These are phyloP conservation scores for Sycophaga agraensis DNA, from an alignment of 1,140 invertebrate genomes.

Conservation along the genomic window DNA sequence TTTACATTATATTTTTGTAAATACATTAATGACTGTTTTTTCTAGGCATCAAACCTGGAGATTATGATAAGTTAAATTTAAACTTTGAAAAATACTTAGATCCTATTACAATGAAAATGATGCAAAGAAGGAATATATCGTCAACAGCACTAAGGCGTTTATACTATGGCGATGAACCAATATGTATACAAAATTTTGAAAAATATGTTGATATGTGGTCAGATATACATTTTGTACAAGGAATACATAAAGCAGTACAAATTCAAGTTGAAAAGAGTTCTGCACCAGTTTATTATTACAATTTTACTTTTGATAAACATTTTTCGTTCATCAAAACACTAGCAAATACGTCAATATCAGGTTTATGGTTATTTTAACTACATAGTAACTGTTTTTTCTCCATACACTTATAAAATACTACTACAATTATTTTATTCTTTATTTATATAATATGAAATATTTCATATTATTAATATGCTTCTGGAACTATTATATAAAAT, in stretches of 20 bases:
- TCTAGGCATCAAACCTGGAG: neutral
- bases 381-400: neutral
- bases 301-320: conserved; percentile 50
- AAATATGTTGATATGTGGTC: conserved; percentile 50
- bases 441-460: neutral
- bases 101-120: neutral
- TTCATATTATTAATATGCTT: too few relatives aligned
- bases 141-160: conserved; percentile 33
- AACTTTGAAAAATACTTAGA: conserved; percentile 28
- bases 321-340: conserved; percentile 8
- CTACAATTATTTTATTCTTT: neutral
- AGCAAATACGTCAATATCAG: conserved; percentile 3
- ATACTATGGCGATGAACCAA: conserved; percentile 45
- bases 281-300: conserved; percentile 56
- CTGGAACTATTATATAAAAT: too few relatives aligned
- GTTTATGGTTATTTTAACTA: conserved; percentile 4
- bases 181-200: conserved; percentile 35
- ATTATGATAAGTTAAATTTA: conserved; percentile 23
- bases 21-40: neutral
- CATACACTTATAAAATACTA: neutral
- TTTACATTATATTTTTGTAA: neutral
- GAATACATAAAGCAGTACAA: conserved; percentile 49
- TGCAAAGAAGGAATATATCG: conserved; percentile 26
- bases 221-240: conserved; percentile 53
- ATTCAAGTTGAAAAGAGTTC: conserved; percentile 42